Evolutionary conservation across 1,140 invertebrate genomes (phyloP), one percentile per base, ranked within the genome.

Genomic region (Drosophila repleta): DNA sequence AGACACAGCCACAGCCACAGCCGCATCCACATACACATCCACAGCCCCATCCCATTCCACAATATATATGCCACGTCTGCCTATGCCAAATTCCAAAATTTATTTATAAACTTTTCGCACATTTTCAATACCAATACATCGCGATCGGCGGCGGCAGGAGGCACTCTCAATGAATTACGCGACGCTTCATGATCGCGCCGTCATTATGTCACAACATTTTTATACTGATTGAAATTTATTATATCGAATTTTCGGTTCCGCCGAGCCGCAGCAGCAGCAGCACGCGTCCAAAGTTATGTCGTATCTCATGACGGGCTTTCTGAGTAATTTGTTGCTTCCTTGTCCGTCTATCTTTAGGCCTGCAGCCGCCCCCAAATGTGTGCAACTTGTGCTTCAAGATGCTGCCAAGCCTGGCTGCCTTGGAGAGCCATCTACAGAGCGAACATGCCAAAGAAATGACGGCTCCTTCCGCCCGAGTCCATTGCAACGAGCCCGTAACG

Each of bases 371-470:
- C 58, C 78, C 90, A 56, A 76, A 91, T 77, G 99, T 98, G 80
- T 99, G 98, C 94, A 97, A 98, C 93, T 95, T 99, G 92, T 99
- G 98, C 94, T 98, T 97, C 95, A 99, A 99, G 94, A 98, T 98
- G 71, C 99, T 99, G 93, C 98, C 98, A 81, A 99, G 97, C 93
- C 95, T 98, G 92, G 98, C 97, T 64, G 98, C 98, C 61, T 93
- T 99, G 88, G 98, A 99, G 93, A 98, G 98, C 91, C 98, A 99
- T 94, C 97, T 98, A 92, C 95, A 98, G 90, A 90, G 61, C 60
- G 90, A 91, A 78, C 90, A 91, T 89, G 81, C 90, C 83, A 91
- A 91, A 91, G 90, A 91, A 71, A 67, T 72, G 26, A 24, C 83
- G 51, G 68, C 32, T 39, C 41, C 57, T 20, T 49, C 73, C 29